Percentiles rank a stretch among this genome's conserved stretches.
Evolutionary conservation across 2,888 invertebrate species (phyloP).

Genomic region (Andricus quercusramuli): DNA sequence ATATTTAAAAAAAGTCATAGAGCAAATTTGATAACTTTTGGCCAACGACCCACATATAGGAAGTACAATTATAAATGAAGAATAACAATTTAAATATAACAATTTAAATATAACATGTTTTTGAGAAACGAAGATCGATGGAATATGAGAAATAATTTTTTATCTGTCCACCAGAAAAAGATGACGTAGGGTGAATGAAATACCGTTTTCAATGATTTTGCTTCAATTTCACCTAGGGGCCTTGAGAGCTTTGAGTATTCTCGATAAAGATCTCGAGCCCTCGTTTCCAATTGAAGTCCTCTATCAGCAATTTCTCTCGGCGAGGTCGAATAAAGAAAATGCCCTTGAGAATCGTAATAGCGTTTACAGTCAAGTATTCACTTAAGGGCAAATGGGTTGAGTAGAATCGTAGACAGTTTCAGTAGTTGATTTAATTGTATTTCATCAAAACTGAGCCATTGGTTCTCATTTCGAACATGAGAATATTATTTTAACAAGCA

Average conservation of each 20-base stretch:
- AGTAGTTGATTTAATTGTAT: not conserved
- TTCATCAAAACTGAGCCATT: not conserved
- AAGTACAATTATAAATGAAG: not conserved
- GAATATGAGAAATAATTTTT: not conserved
- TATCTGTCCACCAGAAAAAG: not conserved
- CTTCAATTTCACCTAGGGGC: not conserved
- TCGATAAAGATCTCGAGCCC: conserved; percentile 1
- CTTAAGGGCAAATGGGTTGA: not conserved
- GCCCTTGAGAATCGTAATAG: conserved; percentile 3
- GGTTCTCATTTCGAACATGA: no score
- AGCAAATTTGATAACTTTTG: no score
- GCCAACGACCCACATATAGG: no score
- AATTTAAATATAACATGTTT: not conserved
- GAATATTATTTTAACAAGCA: no score
- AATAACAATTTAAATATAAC: not conserved
- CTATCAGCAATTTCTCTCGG: not conserved
- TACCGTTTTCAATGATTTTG: not conserved
- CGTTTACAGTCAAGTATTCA: conserved; percentile 2
- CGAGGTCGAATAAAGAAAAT: conserved; percentile 3
- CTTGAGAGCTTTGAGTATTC: not conserved
- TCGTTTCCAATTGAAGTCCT: conserved; percentile 7
- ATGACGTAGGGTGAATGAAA: not conserved
- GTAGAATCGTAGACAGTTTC: not conserved
- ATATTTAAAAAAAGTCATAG: no score
- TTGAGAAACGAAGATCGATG: not conserved